Percentiles rank a stretch among this genome's conserved stretches.
These are phyloP conservation scores for Micoletzkya japonica DNA, from an alignment of 2,888 invertebrate species.

Conservation along the genomic window DNA sequence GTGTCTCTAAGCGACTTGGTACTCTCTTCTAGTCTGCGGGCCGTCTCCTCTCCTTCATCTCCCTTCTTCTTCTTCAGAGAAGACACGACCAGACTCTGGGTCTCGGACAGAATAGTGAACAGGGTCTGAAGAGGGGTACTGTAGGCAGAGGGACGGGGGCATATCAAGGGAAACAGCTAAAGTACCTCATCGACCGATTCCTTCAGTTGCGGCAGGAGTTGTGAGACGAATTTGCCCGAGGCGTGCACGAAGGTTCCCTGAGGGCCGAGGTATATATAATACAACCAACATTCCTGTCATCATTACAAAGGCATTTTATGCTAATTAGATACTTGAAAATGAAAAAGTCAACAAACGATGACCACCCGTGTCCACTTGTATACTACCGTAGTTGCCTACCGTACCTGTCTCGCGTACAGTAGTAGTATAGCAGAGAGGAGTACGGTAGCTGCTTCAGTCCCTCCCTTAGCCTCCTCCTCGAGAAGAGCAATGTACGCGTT, in stretches of 20 bases:
- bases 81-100: slow-evolving; percentile 17
- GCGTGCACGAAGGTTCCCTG: slow-evolving; percentile 20
- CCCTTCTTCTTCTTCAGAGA: slow-evolving; percentile 27
- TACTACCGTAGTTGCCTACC: not conserved
- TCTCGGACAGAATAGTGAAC: slow-evolving; percentile 5
- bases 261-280: not conserved
- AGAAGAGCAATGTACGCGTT: not conserved
- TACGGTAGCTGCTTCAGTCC: slow-evolving; percentile 3
- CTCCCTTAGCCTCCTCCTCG: not conserved
- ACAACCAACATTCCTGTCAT: not conserved
- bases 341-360: not conserved
- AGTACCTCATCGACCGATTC: slow-evolving; percentile 16
- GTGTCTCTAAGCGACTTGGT: not conserved
- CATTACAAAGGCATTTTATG: too few relatives aligned
- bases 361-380: not conserved
- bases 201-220: slow-evolving; percentile 12
- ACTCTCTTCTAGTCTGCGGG: slow-evolving; percentile 3
- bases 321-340: too few relatives aligned
- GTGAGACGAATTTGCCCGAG: slow-evolving; percentile 27
- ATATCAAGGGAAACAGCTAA: not conserved
- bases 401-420: slow-evolving; percentile 9
- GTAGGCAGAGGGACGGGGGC: not conserved
- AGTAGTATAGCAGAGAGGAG: slow-evolving; percentile 28
- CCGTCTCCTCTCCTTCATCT: slow-evolving; percentile 23
- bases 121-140: not conserved